A percentile compares a stretch with the other conserved stretches of the same genome.
phyloP scores from a whole-genome alignment of 2,113 vertebrate genomes.

The Corythornis cristatus region DNA sequence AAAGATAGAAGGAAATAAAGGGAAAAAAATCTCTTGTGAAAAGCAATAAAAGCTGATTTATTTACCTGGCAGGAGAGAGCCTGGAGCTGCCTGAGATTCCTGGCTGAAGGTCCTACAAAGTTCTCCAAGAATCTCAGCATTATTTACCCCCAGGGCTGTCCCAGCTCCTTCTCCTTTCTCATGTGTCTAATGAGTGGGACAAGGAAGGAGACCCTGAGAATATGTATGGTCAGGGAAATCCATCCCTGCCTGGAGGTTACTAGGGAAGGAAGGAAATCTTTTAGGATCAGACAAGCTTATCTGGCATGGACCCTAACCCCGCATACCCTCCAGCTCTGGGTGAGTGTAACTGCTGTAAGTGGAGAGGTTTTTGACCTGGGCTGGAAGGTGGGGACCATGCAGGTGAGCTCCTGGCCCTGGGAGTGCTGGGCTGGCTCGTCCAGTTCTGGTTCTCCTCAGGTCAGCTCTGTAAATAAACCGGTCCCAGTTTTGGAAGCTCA shows the following conservation, averaged over 20 bases:
- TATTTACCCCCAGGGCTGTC: not conserved
- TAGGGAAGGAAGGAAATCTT: not conserved
- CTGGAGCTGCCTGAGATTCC: not conserved
- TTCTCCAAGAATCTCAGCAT: not conserved
- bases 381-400: not conserved
- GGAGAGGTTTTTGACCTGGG: not conserved
- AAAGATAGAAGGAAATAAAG: not conserved
- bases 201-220: not conserved
- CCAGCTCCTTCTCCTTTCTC: not conserved
- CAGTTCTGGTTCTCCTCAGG: not conserved
- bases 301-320: not conserved
- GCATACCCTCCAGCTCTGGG: fast-evolving
- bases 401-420: not conserved
- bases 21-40: not conserved
- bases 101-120: not conserved
- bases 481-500: not conserved
- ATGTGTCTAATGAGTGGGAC: not conserved
- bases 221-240: fast-evolving
- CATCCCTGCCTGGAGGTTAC: not conserved
- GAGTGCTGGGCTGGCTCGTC: not conserved
- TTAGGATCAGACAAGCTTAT: not conserved
- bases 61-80: slow-evolving; percentile 14
- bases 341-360: not conserved
- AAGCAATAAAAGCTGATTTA: slow-evolving; percentile 27
- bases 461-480: fast-evolving